Conservation (phyloP, 2,888 invertebrate species). For the Hofmannophila pseudospretella region DNA sequence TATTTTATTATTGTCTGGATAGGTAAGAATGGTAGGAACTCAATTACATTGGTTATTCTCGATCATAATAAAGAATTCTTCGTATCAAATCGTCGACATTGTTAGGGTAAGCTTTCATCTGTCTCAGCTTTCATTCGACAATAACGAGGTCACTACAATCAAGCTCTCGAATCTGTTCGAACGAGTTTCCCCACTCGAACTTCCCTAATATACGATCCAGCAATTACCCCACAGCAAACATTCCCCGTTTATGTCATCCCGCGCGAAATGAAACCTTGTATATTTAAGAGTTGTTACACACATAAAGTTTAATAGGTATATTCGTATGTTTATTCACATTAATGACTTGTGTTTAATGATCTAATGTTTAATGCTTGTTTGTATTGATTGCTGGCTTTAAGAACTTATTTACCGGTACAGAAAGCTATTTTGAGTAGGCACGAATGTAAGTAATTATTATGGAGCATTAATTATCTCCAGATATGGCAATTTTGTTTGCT, state of each 20-base stretch:
- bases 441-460: not conserved
- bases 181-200: slow-evolving; percentile 22
- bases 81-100: too few species aligned
- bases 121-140: too few species aligned
- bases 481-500: not conserved
- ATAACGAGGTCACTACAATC: slow-evolving; percentile 18
- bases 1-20: too few species aligned
- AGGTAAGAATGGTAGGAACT: too few species aligned
- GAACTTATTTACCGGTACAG: slow-evolving; percentile 32
- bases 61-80: too few species aligned
- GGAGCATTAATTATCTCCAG: not conserved
- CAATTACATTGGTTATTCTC: too few species aligned
- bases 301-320: slow-evolving; percentile 34
- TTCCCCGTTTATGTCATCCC: slow-evolving; percentile 30
- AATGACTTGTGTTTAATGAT: slow-evolving; percentile 20
- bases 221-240: slow-evolving; percentile 45
- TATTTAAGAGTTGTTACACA: slow-evolving; percentile 38
- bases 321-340: slow-evolving; percentile 35
- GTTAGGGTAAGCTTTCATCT: too few species aligned
- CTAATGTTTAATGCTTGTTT: slow-evolving; percentile 5
- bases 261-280: slow-evolving; percentile 25
- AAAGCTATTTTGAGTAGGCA: slow-evolving; percentile 8
- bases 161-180: slow-evolving; percentile 13
- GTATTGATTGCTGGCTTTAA: slow-evolving; percentile 9
- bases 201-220: slow-evolving; percentile 41